Base-by-base conservation (phyloP, 2,797 vertebrate species). In the Sternarchorhynchus goeldii region DNA sequence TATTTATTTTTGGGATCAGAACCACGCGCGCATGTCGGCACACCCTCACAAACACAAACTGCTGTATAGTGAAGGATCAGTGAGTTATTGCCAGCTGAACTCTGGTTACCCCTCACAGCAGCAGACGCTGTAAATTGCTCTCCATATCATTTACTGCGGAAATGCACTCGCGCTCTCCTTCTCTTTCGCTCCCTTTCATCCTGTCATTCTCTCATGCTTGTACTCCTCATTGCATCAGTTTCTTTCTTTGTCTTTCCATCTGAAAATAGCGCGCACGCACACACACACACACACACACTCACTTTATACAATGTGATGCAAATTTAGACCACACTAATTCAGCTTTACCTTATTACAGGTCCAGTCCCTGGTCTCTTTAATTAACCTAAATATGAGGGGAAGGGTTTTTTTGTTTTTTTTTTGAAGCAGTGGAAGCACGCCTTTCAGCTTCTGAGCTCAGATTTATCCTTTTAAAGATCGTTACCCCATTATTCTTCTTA, bases 81-180 rank as follows among this genome's bases (percentile, higher is more conserved):
- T 64, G 56, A 57, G 70, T 66, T 73, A 73, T 73, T 73, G 70
- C 80, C 79, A 75, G 80, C 80, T 70, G 62, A 81, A 78, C 73
- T 64, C 18, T 80, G 76, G 67, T 25, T 83, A 76, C 66, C 74
- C 56, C 67, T 81, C 82, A 77, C 79, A 59, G 74, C 78, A 55
- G 53, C 77, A 81, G 77, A 82, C 83, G 68, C 4, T 73, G 56
- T 81, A 87, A 88, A 85, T 87, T 85, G 85, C 84, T 66, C 65
- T 80, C 77, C 81, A 83, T 82, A 83, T 90, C 81, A 80, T 85
- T 87, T 83, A 75, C 82, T 17, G 25, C 76, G 21, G 66, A 70
- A 62, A 53, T 25, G 32, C 58, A 4, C 81, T 76, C 81, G 82
- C 36, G 65, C 41, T 60, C 80, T 31, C 74, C 56, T 18, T 75